Conservation (phyloP, 1,140 invertebrate genomes). For the Adoxophyes honmai region DNA sequence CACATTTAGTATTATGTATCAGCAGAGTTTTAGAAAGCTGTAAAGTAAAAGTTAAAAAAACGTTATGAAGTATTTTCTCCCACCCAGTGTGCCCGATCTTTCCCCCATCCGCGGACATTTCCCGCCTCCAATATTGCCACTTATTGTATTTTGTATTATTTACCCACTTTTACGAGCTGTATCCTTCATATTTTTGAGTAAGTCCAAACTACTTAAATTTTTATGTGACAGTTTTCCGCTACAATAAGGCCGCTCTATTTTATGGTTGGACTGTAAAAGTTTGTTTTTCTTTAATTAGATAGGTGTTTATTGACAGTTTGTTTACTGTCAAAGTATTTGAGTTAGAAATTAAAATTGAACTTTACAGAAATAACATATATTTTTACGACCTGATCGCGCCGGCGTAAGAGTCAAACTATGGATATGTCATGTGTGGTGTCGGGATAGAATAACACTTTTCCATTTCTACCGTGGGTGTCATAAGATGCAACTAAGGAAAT, state of each 20-base stretch:
- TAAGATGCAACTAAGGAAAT: too few species aligned
- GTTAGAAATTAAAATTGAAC: too few species aligned
- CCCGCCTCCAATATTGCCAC: conserved; percentile 66
- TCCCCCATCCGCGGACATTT: conserved; percentile 29
- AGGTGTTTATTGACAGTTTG: conserved; percentile 11
- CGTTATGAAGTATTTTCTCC: background rate
- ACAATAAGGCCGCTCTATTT: conserved; percentile 53
- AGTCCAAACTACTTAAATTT: conserved; percentile 72
- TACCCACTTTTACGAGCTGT: conserved; percentile 67
- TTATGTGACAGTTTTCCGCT: conserved; percentile 65
- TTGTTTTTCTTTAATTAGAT: conserved; percentile 58
- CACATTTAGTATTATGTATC: too few species aligned
- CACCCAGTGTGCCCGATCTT: conserved; percentile 28
- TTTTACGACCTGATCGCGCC: too few species aligned
- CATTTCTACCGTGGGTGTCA: too few species aligned
- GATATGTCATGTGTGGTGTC: too few species aligned
- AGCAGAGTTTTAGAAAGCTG: too few species aligned
- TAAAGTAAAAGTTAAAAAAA: too few species aligned
- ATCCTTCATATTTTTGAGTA: conserved; percentile 69
- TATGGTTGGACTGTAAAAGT: conserved; percentile 48
- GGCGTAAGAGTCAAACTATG: too few species aligned
- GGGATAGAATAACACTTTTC: too few species aligned
- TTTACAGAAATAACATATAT: too few species aligned
- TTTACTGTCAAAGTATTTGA: background rate
- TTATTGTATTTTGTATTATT: conserved; percentile 77